Evolutionary conservation across 2,113 vertebrate species (phyloP), one percentile per base, ranked within the genome.

Genomic region (Dicerorhinus sumatrensis): DNA sequence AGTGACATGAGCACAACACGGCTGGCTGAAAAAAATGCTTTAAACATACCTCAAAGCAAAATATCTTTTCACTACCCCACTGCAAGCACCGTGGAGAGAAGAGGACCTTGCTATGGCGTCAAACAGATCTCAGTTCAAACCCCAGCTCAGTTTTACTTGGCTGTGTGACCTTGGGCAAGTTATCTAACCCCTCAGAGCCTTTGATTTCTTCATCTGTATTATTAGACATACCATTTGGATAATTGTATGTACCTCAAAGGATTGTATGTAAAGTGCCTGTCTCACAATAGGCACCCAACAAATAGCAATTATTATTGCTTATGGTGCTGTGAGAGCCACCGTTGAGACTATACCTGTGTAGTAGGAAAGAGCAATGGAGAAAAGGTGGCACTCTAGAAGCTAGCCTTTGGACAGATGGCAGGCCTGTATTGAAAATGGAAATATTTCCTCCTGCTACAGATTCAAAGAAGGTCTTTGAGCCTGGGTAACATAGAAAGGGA

Each of bases 341-440:
- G 92, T 89, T 72, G 62, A 88, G 84, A 88, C 42, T 69, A 42
- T 29, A 86, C 25, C 65, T 60, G 12, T 87, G 46, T 69, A n/a
- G 80, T 81, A 83, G 48, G 89, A 91, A 96, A 87, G 56, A 70
- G 75, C 93, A 90, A 0, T 82, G 62, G 81, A 85, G 84, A 63
- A 94, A 97, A 92, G 33, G 62, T 96, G 86, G 70, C 75, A 76
- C 58, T 90, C 70, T 80, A 91, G 60, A 95, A 93, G 65, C 83
- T 77, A 67, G 88, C 56, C 81, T 97, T 88, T 62, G 33, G 67
- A 87, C 87, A 94, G 65, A 92, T 84, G 79, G 89, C 90, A 88
- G 90, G 86, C 79, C 95, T 87, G 84, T 93, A 94, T 39, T 96
- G 96, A 97, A 96, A 90, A 84, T 93, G 76, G 92, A 93, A 94